Evolutionary conservation across 2,797 vertebrate genomes (phyloP).

Genomic region (Falco berigora): DNA sequence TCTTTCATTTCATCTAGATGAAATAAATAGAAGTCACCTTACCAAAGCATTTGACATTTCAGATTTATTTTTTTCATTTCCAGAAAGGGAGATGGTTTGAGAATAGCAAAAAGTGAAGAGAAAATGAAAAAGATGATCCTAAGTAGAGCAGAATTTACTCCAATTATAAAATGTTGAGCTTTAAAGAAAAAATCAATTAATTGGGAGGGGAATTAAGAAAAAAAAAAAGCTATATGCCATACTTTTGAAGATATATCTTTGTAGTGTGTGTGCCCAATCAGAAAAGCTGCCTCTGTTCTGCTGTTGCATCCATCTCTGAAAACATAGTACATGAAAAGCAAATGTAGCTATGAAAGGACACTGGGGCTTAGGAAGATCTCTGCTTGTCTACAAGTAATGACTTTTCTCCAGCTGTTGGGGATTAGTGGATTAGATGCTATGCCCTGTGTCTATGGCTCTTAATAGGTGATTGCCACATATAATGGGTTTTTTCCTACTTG

Average conservation of each 20-base stretch:
- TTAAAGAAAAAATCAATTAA: not conserved
- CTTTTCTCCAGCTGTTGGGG: not conserved
- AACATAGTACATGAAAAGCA: not conserved
- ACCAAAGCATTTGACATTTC: not conserved
- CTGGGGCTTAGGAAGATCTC: fast-evolving
- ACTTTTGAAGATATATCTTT: not conserved
- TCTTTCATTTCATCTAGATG: not conserved
- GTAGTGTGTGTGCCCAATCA: not conserved
- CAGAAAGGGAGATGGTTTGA: not conserved
- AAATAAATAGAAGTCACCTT: not conserved
- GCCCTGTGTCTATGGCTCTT: not conserved
- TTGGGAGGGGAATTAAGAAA: too few species aligned
- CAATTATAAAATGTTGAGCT: not conserved
- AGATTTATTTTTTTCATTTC: not conserved
- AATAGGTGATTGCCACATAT: not conserved
- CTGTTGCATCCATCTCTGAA: not conserved
- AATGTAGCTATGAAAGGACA: not conserved
- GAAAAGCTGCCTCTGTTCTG: not conserved
- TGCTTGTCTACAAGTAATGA: not conserved
- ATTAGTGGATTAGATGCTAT: not conserved
- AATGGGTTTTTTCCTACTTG: not conserved
- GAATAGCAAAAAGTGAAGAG: not conserved
- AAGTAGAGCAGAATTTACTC: not conserved
- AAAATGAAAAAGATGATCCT: not conserved
- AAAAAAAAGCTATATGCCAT: not conserved